These are phyloP conservation scores for Corythornis leucogaster DNA, from an alignment of 2,797 vertebrate genomes.

Conservation along the genomic window DNA sequence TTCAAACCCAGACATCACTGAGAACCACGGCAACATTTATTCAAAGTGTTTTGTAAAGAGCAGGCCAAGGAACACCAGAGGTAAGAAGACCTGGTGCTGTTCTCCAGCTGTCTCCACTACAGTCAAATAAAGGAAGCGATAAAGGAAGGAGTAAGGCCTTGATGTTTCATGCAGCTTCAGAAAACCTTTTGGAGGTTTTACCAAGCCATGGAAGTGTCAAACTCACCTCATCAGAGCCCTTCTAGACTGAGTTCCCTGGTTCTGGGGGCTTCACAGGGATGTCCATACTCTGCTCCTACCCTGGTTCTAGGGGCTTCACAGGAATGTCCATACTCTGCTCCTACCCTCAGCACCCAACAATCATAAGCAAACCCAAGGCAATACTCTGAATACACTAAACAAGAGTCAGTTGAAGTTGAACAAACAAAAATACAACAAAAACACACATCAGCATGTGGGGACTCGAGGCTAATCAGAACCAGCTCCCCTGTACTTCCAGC, in stretches of 20 bases:
- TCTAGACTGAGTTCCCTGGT: not conserved
- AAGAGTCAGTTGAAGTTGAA: constrained; percentile 3
- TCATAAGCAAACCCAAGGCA: not conserved
- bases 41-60: not conserved
- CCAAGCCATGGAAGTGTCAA: not conserved
- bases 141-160: not conserved
- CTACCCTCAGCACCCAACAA: fast-evolving
- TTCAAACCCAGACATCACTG: not conserved
- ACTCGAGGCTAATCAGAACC: constrained; percentile 49
- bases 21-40: not conserved
- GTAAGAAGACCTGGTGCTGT: not conserved
- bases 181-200: not conserved
- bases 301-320: not conserved
- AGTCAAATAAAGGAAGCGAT: not conserved
- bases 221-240: not conserved
- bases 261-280: not conserved
- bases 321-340: not conserved
- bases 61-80: not conserved
- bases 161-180: not conserved
- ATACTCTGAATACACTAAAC: not conserved
- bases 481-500: constrained; percentile 25
- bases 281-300: not conserved
- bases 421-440: constrained; percentile 29
- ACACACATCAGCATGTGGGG: not conserved
- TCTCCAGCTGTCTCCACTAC: not conserved